phyloP scores from a whole-genome alignment of 1,140 invertebrate genomes.

The Ephestia elutella region DNA sequence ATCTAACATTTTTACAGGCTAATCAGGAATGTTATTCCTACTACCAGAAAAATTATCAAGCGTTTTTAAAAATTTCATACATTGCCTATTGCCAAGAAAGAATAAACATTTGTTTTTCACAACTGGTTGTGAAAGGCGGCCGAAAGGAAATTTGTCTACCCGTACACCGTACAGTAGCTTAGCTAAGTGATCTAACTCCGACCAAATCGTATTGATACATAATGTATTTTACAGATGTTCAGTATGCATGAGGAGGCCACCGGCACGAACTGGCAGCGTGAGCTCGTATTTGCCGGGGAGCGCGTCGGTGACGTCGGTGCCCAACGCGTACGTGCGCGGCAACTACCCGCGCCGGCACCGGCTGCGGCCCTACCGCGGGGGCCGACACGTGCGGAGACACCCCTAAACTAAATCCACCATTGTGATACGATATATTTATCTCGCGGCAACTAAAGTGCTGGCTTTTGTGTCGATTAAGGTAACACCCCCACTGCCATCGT shows the following conservation, averaged over 20 bases:
- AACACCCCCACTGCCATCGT: not conserved
- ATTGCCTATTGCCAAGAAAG: too few relatives aligned
- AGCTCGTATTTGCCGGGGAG: slow-evolving; percentile 1
- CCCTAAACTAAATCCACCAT: not conserved
- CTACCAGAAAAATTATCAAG: too few relatives aligned
- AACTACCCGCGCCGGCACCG: slow-evolving; percentile 7
- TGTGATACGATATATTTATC: not conserved
- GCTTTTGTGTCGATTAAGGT: not conserved
- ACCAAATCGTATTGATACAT: too few relatives aligned
- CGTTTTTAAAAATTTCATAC: too few relatives aligned
- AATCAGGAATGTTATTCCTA: too few relatives aligned
- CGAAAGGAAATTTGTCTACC: too few relatives aligned
- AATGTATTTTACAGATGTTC: slow-evolving; percentile 64
- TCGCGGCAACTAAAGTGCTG: not conserved
- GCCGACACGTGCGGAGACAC: slow-evolving; percentile 23
- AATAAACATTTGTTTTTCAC: too few relatives aligned
- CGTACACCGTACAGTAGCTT: too few relatives aligned
- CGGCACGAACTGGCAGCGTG: slow-evolving; percentile 28
- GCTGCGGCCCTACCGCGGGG: slow-evolving; percentile 13
- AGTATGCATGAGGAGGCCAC: slow-evolving; percentile 59
- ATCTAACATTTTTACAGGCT: too few relatives aligned
- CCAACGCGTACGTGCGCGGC: slow-evolving; percentile 37
- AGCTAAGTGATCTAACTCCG: too few relatives aligned
- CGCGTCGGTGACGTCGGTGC: slow-evolving; percentile 25
- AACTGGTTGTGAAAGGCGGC: too few relatives aligned